Base-by-base conservation (phyloP, 2,888 invertebrate genomes). In the Polydrusus cervinus region DNA sequence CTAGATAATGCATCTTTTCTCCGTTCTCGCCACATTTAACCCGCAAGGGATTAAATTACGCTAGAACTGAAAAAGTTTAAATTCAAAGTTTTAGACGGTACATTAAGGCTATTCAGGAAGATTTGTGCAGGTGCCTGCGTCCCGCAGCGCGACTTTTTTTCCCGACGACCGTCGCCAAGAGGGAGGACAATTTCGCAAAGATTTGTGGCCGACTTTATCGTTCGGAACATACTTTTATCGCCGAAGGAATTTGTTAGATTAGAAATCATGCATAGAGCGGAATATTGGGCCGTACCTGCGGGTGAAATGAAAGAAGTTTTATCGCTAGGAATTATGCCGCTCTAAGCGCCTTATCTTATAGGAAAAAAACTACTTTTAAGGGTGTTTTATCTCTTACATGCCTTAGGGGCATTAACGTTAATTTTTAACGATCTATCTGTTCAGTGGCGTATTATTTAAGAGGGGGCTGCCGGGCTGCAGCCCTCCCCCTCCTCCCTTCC, bases 161-260 rank as follows among this genome's bases (percentile, higher is more conserved):
- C 78, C 79, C 69, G 76, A 76, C 74, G 76, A 65, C 76, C 76
- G 78, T 80, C 60, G 72, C 74, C 71, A 67, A 71, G 74, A 74
- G 76, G 78, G 79, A 79, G 79, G 83, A 82, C 82, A 82, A 84
- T 82, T 83, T 81, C 79, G 77, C 80, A 80, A 82, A 85, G 85
- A 85, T 86, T 86, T 86, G 85, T 85, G 84, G 84, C 60, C 74
- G 70, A 60, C 69, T 70, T 74, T 85, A 86, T 85, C 84, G 86
- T 80, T 82, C 81, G 85, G 84, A 86, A 85, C 85, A 82, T 82
- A 81, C 84, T 84, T 85, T 84, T 85, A 83, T 85, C 84, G 83
- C 80, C 80, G 82, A 84, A 84, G 84, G 84, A 85, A 85, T 84
- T 85, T 84, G 84, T 84, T 83, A 84, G 84, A 85, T 85, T 85